Conservation (phyloP, 2,888 invertebrate species). For the Priocnemis perturbator region DNA sequence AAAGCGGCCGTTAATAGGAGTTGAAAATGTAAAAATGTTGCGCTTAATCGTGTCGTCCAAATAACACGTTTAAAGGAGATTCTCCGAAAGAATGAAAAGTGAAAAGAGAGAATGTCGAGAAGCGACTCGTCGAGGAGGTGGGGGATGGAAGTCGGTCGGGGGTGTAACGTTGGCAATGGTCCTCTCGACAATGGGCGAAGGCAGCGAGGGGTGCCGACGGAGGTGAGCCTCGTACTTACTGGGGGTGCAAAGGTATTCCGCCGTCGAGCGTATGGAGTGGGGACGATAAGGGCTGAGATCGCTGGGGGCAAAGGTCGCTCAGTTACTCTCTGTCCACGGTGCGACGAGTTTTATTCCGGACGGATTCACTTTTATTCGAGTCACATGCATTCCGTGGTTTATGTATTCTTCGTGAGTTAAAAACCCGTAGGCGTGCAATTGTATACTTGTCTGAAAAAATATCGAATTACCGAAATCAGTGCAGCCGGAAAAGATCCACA, state of each 20-base stretch:
- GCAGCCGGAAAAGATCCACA: too few species aligned
- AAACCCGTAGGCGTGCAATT: neutral
- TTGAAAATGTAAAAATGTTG: too few species aligned
- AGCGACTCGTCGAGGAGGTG: constrained; percentile 7
- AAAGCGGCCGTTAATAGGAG: too few species aligned
- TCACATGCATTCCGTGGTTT: neutral
- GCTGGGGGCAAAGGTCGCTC: constrained; percentile 69
- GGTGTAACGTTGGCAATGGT: constrained; percentile 22
- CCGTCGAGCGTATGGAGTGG: constrained; percentile 50
- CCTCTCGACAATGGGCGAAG: constrained; percentile 15
- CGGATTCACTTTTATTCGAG: constrained; percentile 21
- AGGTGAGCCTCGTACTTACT: constrained; percentile 34
- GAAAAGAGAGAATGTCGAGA: neutral
- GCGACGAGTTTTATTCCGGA: constrained; percentile 48
- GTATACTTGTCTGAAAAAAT: too few species aligned
- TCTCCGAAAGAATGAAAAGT: neutral
- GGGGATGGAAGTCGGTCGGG: constrained; percentile 8
- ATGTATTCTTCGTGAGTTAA: too few species aligned
- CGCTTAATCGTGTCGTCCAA: too few species aligned
- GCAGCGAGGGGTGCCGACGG: constrained; percentile 18
- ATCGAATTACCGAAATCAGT: too few species aligned
- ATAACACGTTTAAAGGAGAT: too few species aligned
- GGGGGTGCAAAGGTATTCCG: constrained; percentile 53
- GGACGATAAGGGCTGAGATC: constrained; percentile 70
- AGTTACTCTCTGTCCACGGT: constrained; percentile 67